These are phyloP conservation scores for Sturnira hondurensis DNA, from an alignment of 2,113 vertebrate genomes.

Conservation along the genomic window DNA sequence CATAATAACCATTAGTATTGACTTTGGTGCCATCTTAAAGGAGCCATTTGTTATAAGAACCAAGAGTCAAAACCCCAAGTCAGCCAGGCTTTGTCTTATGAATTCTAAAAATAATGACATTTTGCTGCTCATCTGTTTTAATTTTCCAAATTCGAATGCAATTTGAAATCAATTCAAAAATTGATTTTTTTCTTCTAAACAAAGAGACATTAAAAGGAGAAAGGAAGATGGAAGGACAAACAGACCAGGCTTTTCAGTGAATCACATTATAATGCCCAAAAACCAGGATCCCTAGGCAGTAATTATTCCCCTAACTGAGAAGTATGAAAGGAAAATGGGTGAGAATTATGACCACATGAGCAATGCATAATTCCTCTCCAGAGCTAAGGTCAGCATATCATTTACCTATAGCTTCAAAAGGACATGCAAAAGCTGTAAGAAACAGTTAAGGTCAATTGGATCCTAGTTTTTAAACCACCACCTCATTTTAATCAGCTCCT, in stretches of 20 bases:
- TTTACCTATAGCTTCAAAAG: constrained; percentile 49
- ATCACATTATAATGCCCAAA: constrained; percentile 45
- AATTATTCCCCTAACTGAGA: constrained; percentile 58
- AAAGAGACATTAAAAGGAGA: constrained; percentile 43
- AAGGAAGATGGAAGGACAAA: constrained; percentile 57
- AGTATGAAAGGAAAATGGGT: constrained; percentile 60
- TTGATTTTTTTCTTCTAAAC: constrained; percentile 53
- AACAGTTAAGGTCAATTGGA: constrained; percentile 52
- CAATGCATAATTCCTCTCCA: constrained; percentile 51
- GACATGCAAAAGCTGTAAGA: constrained; percentile 49
- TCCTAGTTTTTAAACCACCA: constrained; percentile 42
- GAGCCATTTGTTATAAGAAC: constrained; percentile 79
- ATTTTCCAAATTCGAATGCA: constrained; percentile 70
- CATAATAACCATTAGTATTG: constrained; percentile 79
- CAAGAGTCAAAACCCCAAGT: constrained; percentile 75
- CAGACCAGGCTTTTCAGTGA: constrained; percentile 49
- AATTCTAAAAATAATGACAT: constrained; percentile 66
- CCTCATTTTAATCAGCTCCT: constrained; percentile 49
- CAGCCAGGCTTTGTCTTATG: constrained; percentile 75
- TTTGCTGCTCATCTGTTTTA: constrained; percentile 69
- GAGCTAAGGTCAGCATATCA: constrained; percentile 50
- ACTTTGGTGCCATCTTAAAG: constrained; percentile 77
- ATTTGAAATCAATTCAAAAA: constrained; percentile 74
- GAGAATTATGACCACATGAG: constrained; percentile 55
- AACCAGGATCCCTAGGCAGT: constrained; percentile 42